Conservation (phyloP, 2,888 invertebrate genomes). For the Iselma pallidipennis region DNA sequence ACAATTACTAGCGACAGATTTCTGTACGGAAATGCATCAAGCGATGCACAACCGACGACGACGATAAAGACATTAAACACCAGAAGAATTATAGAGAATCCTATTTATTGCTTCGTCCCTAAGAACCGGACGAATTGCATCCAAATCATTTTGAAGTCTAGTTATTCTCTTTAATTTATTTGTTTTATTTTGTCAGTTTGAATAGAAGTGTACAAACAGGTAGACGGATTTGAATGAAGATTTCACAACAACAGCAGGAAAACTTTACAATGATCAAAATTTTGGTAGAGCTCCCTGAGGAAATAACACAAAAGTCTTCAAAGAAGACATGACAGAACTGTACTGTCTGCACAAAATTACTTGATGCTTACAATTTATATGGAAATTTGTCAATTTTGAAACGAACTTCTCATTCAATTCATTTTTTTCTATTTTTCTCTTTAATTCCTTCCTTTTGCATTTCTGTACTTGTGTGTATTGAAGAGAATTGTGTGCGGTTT, state of each 20-base stretch:
- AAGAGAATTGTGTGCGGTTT: no score
- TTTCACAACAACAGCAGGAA: no score
- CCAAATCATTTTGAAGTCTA: no score
- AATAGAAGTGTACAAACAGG: not conserved
- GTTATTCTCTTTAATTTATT: no score
- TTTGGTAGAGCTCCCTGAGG: not conserved
- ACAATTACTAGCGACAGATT: conserved; percentile 8
- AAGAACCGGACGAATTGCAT: no score
- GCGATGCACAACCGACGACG: no score
- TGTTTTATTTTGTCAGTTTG: not conserved
- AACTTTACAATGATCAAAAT: not conserved
- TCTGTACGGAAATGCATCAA: not conserved
- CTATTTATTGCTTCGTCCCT: no score
- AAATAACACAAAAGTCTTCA: not conserved
- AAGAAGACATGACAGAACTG: no score
- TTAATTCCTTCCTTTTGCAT: no score
- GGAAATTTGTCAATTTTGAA: not conserved
- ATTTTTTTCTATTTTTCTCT: conserved; percentile 25
- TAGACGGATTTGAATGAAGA: not conserved
- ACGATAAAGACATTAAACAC: no score
- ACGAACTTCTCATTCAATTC: not conserved
- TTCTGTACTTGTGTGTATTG: no score
- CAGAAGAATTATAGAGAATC: no score
- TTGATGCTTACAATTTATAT: not conserved
- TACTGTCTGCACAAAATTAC: not conserved